These are phyloP conservation scores for Oreortyx pictus DNA, from an alignment of 2,797 vertebrate species.

Conservation along the genomic window DNA sequence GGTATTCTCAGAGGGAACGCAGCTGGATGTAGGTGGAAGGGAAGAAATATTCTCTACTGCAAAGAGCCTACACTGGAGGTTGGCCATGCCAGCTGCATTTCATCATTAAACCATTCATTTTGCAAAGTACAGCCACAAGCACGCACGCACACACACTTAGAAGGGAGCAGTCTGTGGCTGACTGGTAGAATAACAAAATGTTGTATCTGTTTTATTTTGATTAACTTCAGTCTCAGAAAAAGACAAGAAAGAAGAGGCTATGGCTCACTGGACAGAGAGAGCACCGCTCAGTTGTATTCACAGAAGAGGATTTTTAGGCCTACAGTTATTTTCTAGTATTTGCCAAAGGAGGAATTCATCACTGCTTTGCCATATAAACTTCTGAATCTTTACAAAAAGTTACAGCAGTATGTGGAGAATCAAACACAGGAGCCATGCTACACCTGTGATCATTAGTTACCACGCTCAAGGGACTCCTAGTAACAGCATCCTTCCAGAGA, in stretches of 20 bases:
- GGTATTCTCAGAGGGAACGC: neutral
- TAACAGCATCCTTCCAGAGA: constrained; percentile 49
- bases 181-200: constrained; percentile 21
- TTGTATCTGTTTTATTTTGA: constrained; percentile 9
- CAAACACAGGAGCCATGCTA: constrained; percentile 71
- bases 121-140: constrained; percentile 59
- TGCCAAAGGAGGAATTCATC: constrained; percentile 32
- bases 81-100: constrained; percentile 51
- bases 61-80: constrained; percentile 27
- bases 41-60: neutral
- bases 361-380: constrained; percentile 31
- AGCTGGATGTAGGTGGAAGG: constrained; percentile 8
- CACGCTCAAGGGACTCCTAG: constrained; percentile 43
- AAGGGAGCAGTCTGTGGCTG: constrained; percentile 49
- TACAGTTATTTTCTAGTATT: neutral
- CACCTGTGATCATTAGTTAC: constrained; percentile 45
- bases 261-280: neutral
- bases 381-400: constrained; percentile 5
- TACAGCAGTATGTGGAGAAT: constrained; percentile 18
- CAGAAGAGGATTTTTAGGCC: constrained; percentile 43
- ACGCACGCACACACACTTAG: constrained; percentile 35
- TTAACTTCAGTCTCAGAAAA: neutral
- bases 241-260: neutral
- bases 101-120: neutral
- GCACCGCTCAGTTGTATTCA: neutral